Conservation (phyloP, 2,888 invertebrate genomes). For the Cheilosia scutellata region DNA sequence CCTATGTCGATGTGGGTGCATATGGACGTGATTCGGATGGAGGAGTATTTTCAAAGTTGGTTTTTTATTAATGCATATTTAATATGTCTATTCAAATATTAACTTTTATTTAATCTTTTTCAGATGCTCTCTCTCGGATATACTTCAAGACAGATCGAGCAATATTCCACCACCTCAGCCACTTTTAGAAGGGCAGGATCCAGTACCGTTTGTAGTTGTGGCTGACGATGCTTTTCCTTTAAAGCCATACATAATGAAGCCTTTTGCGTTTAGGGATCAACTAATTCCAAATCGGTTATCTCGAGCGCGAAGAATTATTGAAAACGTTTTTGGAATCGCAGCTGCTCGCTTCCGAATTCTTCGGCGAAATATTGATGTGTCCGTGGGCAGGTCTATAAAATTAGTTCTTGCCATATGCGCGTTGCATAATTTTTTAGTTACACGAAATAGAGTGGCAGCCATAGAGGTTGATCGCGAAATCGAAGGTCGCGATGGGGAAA, state of each 20-base stretch:
- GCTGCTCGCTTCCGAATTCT: conserved; percentile 27
- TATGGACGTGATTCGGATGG: no score
- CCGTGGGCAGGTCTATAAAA: conserved; percentile 21
- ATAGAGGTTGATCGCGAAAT: no score
- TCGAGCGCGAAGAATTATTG: no score
- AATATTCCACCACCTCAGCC: conserved; percentile 42
- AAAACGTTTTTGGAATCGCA: conserved; percentile 19
- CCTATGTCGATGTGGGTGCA: no score
- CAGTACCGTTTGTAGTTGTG: conserved; percentile 44
- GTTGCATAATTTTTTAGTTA: no score
- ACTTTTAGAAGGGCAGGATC: conserved; percentile 25
- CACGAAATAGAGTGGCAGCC: no score
- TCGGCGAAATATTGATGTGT: conserved; percentile 24
- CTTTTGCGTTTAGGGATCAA: conserved; percentile 31
- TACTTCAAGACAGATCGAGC: not conserved
- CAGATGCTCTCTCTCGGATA: conserved; percentile 40
- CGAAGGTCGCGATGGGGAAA: no score
- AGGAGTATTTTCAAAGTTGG: no score
- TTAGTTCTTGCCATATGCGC: conserved; percentile 39
- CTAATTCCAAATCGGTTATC: no score
- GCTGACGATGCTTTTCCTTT: conserved; percentile 46
- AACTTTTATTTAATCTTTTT: conserved; percentile 5
- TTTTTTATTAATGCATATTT: no score
- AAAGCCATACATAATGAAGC: conserved; percentile 43
- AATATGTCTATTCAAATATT: no score